Base-by-base conservation (phyloP, 53 echinoderm and acorn worm species). In the Echinometra lucunter region DNA sequence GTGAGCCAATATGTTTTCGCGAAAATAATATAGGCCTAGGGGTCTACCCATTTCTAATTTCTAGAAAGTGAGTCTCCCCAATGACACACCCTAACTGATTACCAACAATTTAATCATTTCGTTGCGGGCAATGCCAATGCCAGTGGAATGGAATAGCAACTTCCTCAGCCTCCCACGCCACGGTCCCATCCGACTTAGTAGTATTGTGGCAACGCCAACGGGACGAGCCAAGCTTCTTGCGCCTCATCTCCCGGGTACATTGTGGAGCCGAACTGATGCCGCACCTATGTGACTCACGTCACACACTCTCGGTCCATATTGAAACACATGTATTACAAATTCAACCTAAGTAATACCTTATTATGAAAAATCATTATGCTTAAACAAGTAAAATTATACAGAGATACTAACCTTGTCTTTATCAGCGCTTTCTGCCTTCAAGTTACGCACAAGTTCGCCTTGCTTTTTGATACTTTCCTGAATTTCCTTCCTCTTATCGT, bases 401-500 rank as follows among this genome's bases (percentile, higher is more conserved):
- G 12, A 23, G 30, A 93, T 75, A 91, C 89, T 66, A 89, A 98
- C 98, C 98, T 97, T 95, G 28, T 96, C 96, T 82, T 97, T 96
- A 66, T 94, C 91, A 56, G 96, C 97, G n/a, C 96, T 95, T 44
- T 96, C 96, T 75, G 97, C 95, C 92, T 98, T 98, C 82, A 98
- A 66, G 44, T 95, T 88, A 91, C 98, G 96, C 3, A 98, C 96
- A 89, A 96, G 56, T 88, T 98, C 96, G 44, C 98, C 98, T 94
- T 98, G 98, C 87, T 96, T 94, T 72, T 93, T 96, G 75, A 98
- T 97, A 57, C 95, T 90, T 40, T 97, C 96, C 67, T 93, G 83
- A 95, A 98, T 92, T 38, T 92, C 95, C 74, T 96, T 89, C 40
- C 96, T 96, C 23, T 96, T 19, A 44, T 83, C 85, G 70, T 91